Base-by-base conservation (phyloP, 2,113 vertebrate genomes). In the Hippocampus zosterae region DNA sequence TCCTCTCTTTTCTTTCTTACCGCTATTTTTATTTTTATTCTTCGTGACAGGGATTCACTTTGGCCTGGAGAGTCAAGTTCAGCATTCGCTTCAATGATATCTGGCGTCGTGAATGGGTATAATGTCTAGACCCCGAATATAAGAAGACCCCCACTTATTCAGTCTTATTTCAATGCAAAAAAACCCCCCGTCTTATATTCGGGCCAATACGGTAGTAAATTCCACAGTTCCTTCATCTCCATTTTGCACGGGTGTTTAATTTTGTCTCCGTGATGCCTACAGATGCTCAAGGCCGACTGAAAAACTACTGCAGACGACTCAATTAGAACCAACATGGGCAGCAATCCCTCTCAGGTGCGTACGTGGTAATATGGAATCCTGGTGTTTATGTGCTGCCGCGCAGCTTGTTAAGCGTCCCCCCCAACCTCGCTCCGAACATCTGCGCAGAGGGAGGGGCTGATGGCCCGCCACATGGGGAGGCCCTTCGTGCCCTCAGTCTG, bases 401-500 rank as follows among this genome's bases (percentile, higher is more conserved):
- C 77, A 84, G 85, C 85, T 90, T 89, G 89, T 90, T 88, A 57
- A 57, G 23, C 12, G 87, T 84, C 85, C 81, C 40, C 40, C 42
- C 37, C 15, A 21, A n/a, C 40, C 27, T 37, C 11, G n/a, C 63
- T 79, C 65, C 3, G 29, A 87, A 83, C 87, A 89, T 87, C 86
- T 86, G 86, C 81, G 85, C 65, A 61, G 68, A 76, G 73, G 80
- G 46, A 52, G 50, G 79, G 70, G 60, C 60, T 77, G 84, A 85
- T 67, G 77, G 80, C 71, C 80, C 65, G 77, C 80, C 84, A 84
- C 82, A 84, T 74, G 86, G 83, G 87, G 83, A 73, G 73, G 78
- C 72, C 77, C 79, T 85, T 81, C 76, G 83, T 81, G 78, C 69
- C 71, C 81, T 79, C 88, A 90, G 89, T 90, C 89, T 90, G 88